phyloP scores from a whole-genome alignment of 2,888 invertebrate genomes.

The Plebejus anna region DNA sequence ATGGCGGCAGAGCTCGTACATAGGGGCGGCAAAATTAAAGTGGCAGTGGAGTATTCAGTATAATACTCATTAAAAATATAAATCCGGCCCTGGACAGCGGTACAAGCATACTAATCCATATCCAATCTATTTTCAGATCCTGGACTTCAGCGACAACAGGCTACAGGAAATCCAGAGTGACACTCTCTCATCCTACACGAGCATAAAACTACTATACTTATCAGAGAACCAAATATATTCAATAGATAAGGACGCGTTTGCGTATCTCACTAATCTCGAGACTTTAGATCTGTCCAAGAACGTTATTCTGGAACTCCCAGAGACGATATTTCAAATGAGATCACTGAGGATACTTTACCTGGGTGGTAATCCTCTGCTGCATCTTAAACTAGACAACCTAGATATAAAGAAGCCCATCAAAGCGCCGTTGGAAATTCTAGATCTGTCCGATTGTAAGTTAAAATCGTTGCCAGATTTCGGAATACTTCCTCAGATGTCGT shows the following conservation, averaged over 20 bases:
- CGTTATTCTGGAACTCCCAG: conserved; percentile 71
- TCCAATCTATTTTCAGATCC: conserved; percentile 64
- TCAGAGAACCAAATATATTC: conserved; percentile 78
- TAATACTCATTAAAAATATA: no score
- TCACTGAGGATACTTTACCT: conserved; percentile 82
- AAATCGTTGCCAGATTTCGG: conserved; percentile 81
- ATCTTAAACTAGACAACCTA: conserved; percentile 56
- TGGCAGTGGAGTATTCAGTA: no score
- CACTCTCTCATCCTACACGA: conserved; percentile 72
- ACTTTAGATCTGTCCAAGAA: conserved; percentile 80
- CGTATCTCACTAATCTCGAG: conserved; percentile 68
- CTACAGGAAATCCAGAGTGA: conserved; percentile 71
- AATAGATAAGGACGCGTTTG: conserved; percentile 77
- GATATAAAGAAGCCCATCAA: conserved; percentile 74
- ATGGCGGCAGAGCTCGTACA: no score
- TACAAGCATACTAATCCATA: neutral
- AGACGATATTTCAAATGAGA: conserved; percentile 76
- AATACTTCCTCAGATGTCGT: conserved; percentile 75
- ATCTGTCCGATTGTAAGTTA: conserved; percentile 81
- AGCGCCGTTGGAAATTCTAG: conserved; percentile 80
- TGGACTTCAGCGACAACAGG: conserved; percentile 80
- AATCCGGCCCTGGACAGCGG: neutral
- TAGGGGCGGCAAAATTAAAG: no score
- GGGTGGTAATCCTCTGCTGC: conserved; percentile 70
- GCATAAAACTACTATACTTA: conserved; percentile 77